A percentile compares a stretch with the other conserved stretches of the same genome.
phyloP scores from a whole-genome alignment of 2,888 invertebrate species.

The Clepsis dumicolana region DNA sequence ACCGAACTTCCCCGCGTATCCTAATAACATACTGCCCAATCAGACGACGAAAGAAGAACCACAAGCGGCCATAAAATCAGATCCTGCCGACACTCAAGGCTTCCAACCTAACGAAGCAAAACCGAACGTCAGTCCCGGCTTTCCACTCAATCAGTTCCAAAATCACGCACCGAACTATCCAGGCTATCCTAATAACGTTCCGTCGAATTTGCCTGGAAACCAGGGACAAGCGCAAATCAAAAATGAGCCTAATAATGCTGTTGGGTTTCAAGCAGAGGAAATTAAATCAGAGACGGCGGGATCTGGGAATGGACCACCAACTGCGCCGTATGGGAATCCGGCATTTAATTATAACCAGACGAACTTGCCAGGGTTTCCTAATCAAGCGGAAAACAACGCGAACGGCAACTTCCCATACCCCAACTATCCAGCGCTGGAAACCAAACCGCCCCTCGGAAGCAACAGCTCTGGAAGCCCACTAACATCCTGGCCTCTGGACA shows the following conservation, averaged over 20 bases:
- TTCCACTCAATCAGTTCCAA: conserved; percentile 46
- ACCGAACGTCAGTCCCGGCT: conserved; percentile 46
- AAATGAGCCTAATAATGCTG: conserved; percentile 55
- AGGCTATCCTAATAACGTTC: conserved; percentile 50
- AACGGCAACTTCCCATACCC: conserved; percentile 65
- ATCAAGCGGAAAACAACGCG: conserved; percentile 57
- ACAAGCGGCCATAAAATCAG: conserved; percentile 23
- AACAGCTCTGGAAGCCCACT: conserved; percentile 74
- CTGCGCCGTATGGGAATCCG: conserved; percentile 59
- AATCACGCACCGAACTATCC: conserved; percentile 46
- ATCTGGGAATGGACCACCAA: conserved; percentile 54
- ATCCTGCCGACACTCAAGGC: conserved; percentile 8
- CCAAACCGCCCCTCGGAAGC: conserved; percentile 75
- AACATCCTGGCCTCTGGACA: conserved; percentile 77
- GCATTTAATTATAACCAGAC: conserved; percentile 65
- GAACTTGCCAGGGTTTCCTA: conserved; percentile 61
- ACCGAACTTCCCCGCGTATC: conserved; percentile 66
- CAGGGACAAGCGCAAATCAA: conserved; percentile 52
- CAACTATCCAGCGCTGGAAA: conserved; percentile 69
- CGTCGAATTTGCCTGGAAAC: conserved; percentile 31
- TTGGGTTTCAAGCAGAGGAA: conserved; percentile 57
- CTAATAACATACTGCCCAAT: conserved; percentile 63
- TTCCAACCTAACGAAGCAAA: conserved; percentile 27
- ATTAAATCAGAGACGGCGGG: conserved; percentile 62
- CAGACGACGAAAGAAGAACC: conserved; percentile 50